Evolutionary conservation across 2,797 vertebrate species (phyloP).

Genomic region (Anguilla marmorata): DNA sequence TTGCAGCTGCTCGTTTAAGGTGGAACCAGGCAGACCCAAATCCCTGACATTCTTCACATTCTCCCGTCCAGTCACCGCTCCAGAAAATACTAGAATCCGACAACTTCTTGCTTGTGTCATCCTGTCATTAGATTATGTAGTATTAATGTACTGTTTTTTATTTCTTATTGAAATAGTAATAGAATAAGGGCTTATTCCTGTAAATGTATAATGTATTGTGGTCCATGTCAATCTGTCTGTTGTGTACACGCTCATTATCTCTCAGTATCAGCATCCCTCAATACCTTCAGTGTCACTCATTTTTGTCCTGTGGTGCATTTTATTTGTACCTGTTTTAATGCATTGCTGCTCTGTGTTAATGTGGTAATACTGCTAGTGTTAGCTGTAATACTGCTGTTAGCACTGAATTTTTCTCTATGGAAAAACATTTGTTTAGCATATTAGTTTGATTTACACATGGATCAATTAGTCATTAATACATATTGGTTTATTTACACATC

Average conservation of each 20-base stretch:
- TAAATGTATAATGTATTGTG: not conserved
- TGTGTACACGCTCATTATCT: not conserved
- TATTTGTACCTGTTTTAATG: no score
- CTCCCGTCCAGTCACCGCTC: not conserved
- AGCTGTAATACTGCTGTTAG: no score
- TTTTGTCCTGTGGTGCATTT: no score
- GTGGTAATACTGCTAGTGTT: no score
- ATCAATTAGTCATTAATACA: no score
- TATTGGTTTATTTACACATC: no score
- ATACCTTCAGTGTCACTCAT: no score
- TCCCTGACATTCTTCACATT: not conserved
- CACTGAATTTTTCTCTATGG: no score
- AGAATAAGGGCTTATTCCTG: not conserved
- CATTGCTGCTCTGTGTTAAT: no score
- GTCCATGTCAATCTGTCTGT: not conserved
- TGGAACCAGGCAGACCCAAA: slow-evolving; percentile 65
- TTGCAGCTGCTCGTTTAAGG: slow-evolving; percentile 83
- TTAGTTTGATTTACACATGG: no score
- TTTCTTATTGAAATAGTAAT: not conserved
- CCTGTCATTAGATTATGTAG: not conserved
- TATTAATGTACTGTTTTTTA: not conserved
- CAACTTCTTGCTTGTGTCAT: not conserved
- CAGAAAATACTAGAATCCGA: not conserved
- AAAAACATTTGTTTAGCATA: no score
- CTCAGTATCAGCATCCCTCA: no score